These are phyloP conservation scores for Spisula subtruncata DNA, from an alignment of 2,888 invertebrate genomes.

Conservation along the genomic window DNA sequence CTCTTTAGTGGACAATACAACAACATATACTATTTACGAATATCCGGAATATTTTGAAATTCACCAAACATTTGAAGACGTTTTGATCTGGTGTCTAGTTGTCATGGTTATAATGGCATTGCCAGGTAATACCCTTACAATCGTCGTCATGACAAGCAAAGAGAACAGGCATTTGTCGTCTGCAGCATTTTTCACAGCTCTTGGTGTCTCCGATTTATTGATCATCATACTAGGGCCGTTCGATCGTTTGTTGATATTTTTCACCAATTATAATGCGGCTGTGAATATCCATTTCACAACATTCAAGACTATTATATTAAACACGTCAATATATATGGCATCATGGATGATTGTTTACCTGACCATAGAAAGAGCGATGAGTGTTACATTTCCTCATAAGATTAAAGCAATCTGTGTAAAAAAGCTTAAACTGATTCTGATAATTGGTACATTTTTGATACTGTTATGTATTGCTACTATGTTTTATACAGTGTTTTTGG, in stretches of 20 bases:
- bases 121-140: background rate
- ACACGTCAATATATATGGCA: background rate
- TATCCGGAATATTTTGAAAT: no score
- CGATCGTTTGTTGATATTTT: background rate
- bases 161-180: background rate
- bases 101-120: background rate
- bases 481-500: background rate
- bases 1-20: no score
- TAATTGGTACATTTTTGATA: background rate
- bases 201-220: background rate
- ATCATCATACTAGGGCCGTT: background rate
- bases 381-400: background rate
- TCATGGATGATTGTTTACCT: background rate
- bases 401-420: background rate
- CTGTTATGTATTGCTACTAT: background rate
- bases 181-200: background rate
- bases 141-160: constrained; percentile 2
- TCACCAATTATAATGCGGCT: background rate
- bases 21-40: no score
- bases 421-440: background rate
- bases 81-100: background rate
- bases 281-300: background rate
- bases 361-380: background rate
- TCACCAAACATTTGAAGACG: background rate
- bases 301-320: background rate